Conservation (phyloP, 64 coral and sea anemone species). For the Porites australiensis region DNA sequence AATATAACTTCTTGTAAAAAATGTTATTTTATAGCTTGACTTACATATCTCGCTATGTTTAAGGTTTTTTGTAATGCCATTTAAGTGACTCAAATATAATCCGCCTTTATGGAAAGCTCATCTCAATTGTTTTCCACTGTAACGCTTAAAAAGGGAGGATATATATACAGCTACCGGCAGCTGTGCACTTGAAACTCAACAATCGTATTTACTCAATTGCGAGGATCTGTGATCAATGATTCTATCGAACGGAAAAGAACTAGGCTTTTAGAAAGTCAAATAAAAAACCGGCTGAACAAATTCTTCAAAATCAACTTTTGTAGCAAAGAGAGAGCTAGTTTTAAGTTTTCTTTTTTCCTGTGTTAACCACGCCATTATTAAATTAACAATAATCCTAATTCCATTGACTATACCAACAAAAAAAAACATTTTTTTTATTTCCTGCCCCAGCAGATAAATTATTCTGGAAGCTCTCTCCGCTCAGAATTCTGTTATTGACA, state of each 20-base stretch:
- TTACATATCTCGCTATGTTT: too few species aligned
- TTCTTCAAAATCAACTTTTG: neutral
- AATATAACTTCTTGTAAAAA: too few species aligned
- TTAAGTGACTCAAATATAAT: too few species aligned
- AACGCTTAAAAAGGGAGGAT: too few species aligned
- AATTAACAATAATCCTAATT: conserved; percentile 8
- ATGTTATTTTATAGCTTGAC: too few species aligned
- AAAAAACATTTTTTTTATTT: neutral
- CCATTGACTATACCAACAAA: conserved; percentile 11
- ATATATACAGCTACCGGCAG: too few species aligned
- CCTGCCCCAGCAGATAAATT: neutral
- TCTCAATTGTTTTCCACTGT: too few species aligned
- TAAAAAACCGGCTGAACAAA: neutral
- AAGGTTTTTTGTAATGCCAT: too few species aligned
- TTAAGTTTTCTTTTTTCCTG: neutral
- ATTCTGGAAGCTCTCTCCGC: neutral
- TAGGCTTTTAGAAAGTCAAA: neutral
- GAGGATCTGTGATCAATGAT: too few species aligned
- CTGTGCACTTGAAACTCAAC: too few species aligned
- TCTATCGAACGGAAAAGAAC: neutral
- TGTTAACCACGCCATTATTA: neutral
- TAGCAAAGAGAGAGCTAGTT: conserved; percentile 21
- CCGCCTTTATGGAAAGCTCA: too few species aligned
- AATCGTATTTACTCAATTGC: too few species aligned
- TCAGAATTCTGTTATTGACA: neutral